A percentile compares a stretch with the other conserved stretches of the same genome.
These are phyloP conservation scores for Acanthosepion pharaonis DNA, from an alignment of 2,888 invertebrate species.

Conservation along the genomic window DNA sequence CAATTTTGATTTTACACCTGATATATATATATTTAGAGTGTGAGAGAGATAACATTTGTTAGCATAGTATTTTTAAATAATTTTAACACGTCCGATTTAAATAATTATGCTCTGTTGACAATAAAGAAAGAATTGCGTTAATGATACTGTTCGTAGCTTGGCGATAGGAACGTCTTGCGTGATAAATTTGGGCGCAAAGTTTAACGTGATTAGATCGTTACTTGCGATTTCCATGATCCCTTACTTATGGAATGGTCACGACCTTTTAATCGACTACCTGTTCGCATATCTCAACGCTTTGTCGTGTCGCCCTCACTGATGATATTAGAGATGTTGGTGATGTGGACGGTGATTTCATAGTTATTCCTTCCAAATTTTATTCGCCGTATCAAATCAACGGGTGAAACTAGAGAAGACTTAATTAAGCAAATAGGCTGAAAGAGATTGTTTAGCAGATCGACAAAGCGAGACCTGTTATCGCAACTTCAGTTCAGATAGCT, in stretches of 20 bases:
- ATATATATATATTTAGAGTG: too few relatives aligned
- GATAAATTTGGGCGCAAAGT: neutral
- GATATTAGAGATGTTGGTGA: neutral
- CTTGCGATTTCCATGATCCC: neutral
- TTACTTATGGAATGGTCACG: too few relatives aligned
- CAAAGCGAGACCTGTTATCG: neutral
- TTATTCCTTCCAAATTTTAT: neutral
- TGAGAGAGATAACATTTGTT: too few relatives aligned
- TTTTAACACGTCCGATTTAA: too few relatives aligned
- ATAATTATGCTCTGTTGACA: too few relatives aligned
- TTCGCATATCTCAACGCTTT: neutral
- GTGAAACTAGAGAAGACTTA: neutral
- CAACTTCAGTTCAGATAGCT: neutral
- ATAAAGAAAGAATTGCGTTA: neutral
- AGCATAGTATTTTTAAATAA: too few relatives aligned
- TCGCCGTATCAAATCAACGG: neutral
- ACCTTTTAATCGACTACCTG: neutral
- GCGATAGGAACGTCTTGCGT: neutral
- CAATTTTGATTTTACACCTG: too few relatives aligned
- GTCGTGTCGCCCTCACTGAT: neutral
- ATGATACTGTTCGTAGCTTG: too few relatives aligned
- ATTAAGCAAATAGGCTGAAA: neutral
- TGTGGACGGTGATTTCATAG: neutral
- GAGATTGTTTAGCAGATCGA: constrained; percentile 14
- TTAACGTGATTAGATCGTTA: neutral